Evolutionary conservation across 2,888 invertebrate species (phyloP).

Genomic region (Stenodera caucasica): DNA sequence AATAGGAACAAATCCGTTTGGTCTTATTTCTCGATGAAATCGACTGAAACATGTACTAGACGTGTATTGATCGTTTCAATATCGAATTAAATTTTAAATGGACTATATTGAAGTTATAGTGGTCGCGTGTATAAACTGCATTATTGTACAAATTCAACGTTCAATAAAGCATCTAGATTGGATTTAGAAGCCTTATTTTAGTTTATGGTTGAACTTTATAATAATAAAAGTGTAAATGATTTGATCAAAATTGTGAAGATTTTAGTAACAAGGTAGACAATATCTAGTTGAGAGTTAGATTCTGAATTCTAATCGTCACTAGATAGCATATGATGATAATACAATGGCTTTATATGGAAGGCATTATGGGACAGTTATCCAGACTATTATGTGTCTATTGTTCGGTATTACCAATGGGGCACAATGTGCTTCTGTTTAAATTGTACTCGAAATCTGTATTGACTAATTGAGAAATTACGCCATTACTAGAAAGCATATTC

Average conservation of each 20-base stretch:
- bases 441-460: constrained; percentile 33
- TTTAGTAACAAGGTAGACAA: not conserved
- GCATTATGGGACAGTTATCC: constrained; percentile 20
- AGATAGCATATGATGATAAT: too few species aligned
- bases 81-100: not conserved
- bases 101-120: not conserved
- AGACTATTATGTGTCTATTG: constrained; percentile 36
- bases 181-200: not conserved
- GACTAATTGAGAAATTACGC: constrained; percentile 37
- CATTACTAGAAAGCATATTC: constrained; percentile 16
- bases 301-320: too few species aligned
- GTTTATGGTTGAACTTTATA: too few species aligned
- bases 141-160: not conserved
- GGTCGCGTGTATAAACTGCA: not conserved
- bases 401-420: constrained; percentile 30
- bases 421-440: constrained; percentile 34
- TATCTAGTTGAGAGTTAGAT: not conserved
- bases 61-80: not conserved
- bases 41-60: not conserved
- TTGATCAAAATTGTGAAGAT: not conserved
- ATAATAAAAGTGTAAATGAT: not conserved
- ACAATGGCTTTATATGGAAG: not conserved
- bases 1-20: not conserved
- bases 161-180: not conserved
- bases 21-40: not conserved